phyloP scores from a whole-genome alignment of 2,888 invertebrate genomes.

The Dicycla oo region DNA sequence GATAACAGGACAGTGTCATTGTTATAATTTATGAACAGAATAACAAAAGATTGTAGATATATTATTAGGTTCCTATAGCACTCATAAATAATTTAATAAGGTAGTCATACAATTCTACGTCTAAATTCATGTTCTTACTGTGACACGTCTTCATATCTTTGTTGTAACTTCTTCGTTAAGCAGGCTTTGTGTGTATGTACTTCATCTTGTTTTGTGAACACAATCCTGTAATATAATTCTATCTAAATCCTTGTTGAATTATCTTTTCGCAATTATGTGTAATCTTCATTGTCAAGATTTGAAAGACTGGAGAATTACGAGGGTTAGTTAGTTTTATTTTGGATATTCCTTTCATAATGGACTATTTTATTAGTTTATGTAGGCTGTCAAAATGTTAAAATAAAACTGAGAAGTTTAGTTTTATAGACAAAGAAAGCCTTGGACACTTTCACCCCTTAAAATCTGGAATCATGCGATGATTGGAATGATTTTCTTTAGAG shows the following conservation, averaged over 20 bases:
- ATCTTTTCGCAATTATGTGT: conserved; percentile 32
- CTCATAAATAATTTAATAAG: background rate
- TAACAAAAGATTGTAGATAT: too few relatives aligned
- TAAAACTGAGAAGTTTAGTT: background rate
- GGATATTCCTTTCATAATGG: background rate
- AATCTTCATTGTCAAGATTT: conserved; percentile 31
- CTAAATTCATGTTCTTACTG: conserved; percentile 1
- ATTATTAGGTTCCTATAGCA: too few relatives aligned
- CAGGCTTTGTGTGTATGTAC: conserved; percentile 29
- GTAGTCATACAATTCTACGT: background rate
- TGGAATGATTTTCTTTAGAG: background rate
- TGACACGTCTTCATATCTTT: conserved; percentile 1
- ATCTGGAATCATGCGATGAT: too few relatives aligned
- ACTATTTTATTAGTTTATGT: background rate
- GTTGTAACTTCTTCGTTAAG: conserved; percentile 24
- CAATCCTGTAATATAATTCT: conserved; percentile 31
- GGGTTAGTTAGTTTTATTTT: background rate
- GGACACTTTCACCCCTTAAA: background rate
- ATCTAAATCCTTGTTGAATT: conserved; percentile 31
- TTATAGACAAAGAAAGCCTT: background rate
- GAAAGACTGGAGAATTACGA: conserved; percentile 4
- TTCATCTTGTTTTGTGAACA: conserved; percentile 31
- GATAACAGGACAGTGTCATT: too few relatives aligned
- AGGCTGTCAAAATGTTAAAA: too few relatives aligned
- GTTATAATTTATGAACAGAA: too few relatives aligned